Evolutionary conservation across 1,140 invertebrate species (phyloP).

Genomic region (Phthorimaea operculella): DNA sequence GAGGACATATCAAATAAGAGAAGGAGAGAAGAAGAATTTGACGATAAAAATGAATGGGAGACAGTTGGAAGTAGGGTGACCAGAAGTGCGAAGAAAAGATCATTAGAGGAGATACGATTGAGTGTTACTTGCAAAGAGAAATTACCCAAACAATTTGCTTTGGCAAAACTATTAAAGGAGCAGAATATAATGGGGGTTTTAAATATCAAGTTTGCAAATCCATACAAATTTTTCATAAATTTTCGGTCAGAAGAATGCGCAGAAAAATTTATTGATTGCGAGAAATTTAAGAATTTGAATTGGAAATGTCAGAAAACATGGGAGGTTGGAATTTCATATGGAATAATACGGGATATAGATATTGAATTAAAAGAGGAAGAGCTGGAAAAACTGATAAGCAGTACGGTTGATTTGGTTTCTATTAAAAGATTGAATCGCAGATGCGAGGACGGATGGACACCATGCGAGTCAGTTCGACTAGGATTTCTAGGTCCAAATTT

Average conservation of each 20-base stretch:
- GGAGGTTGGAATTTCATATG: slow-evolving; percentile 15
- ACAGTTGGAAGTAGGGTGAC: not conserved
- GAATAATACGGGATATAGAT: slow-evolving; percentile 17
- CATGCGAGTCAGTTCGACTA: slow-evolving; percentile 20
- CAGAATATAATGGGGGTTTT: slow-evolving; percentile 15
- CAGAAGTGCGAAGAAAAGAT: not conserved
- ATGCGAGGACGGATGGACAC: slow-evolving; percentile 15
- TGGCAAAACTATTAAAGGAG: slow-evolving; percentile 21
- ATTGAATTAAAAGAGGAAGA: slow-evolving; percentile 14
- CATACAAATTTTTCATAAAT: slow-evolving; percentile 16
- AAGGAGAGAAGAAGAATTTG: not conserved
- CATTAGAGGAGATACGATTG: not conserved
- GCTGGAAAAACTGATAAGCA: not conserved
- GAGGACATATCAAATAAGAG: not conserved
- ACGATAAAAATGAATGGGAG: not conserved
- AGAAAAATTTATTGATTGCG: slow-evolving; percentile 11
- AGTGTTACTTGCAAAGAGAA: slow-evolving; percentile 1
- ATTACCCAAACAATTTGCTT: slow-evolving; percentile 22
- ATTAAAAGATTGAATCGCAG: slow-evolving; percentile 17
- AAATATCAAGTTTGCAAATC: slow-evolving; percentile 23
- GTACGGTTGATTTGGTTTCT: slow-evolving; percentile 10
- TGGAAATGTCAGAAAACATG: slow-evolving; percentile 12
- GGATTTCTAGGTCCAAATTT: slow-evolving; percentile 17
- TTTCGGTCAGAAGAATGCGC: slow-evolving; percentile 13
- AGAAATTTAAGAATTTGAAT: slow-evolving; percentile 12